A percentile compares a stretch with the other conserved stretches of the same genome.
Conservation (phyloP, 2,888 invertebrate genomes). For the Sphecodes monilicornis region DNA sequence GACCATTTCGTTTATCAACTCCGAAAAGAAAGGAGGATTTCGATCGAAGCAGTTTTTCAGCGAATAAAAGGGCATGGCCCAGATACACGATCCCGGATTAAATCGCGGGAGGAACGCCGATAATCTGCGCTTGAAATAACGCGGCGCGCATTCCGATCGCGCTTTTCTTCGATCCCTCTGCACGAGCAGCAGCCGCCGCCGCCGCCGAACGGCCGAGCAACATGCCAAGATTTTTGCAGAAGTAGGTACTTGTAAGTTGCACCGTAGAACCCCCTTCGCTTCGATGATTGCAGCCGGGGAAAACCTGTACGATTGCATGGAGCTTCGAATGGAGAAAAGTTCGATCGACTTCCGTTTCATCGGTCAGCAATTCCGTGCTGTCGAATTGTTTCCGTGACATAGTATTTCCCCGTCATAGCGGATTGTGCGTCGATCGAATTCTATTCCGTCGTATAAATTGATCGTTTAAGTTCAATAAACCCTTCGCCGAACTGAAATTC, state of each 20-base stretch:
- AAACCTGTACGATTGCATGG: conserved; percentile 52
- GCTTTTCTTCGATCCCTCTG: conserved; percentile 27
- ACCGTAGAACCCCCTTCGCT: conserved; percentile 14
- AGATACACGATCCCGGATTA: conserved; percentile 54
- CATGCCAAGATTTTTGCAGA: conserved; percentile 54
- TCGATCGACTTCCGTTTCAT: conserved; percentile 66
- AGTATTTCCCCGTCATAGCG: conserved; percentile 55
- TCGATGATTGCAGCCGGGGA: conserved; percentile 49
- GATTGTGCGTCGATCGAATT: conserved; percentile 46
- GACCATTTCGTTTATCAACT: conserved; percentile 12
- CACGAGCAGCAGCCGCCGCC: neutral
- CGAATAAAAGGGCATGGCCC: conserved; percentile 55
- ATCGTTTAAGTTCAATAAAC: conserved; percentile 40
- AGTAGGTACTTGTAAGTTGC: conserved; percentile 52
- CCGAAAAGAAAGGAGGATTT: neutral
- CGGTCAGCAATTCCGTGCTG: conserved; percentile 67
- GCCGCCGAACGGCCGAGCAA: conserved; percentile 17
- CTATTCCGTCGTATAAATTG: conserved; percentile 44
- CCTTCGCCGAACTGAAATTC: neutral
- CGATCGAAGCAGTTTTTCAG: conserved; percentile 9
- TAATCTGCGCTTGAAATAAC: conserved; percentile 61
- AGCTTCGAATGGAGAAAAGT: conserved; percentile 63
- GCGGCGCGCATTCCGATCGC: conserved; percentile 46
- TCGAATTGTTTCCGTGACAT: conserved; percentile 71
- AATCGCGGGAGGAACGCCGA: conserved; percentile 57